Base-by-base conservation (phyloP, 2,797 vertebrate species). In the Peromyscus eremicus region DNA sequence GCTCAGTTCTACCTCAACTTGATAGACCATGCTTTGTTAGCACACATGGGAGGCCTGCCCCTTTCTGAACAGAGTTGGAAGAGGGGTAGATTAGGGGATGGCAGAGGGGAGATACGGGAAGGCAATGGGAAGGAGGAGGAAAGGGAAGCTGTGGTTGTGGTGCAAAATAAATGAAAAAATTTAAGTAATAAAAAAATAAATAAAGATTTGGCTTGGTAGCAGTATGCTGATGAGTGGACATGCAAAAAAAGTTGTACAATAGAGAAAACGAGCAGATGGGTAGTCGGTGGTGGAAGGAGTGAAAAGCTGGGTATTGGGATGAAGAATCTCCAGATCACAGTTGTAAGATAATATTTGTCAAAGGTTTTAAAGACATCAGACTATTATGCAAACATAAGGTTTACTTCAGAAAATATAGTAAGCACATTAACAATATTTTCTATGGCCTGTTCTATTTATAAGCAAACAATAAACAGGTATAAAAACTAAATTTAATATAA, bases 341-440 rank as follows among this genome's bases (percentile, higher is more conserved):
- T 6, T 64, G 32, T 55, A 73, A 84, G 52, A 76, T 6, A 66
- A 64, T 10, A 46, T 6, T 85, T 85, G 6, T 68, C 57, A 57
- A 95, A 94, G 55, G 29, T 14, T 64, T 73, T 57, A 68, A 37
- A 62, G 91, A 40, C 60, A 92, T 71, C 12, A 29, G 70, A 55
- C 6, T 68, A 19, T 37, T 71, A 68, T 37, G 6, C 32, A 86
- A 86, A 37, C 21, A 84, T 34, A 49, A 57, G 17, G 16, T n/a
- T 81, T 90, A 87, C 32, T 81, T 83, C 70, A 29, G 34, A 86
- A 83, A 95, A 95, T 37, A 80, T 89, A 91, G 46, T 80, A 91
- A 64, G n/a, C 13, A 46, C 12, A 40, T 23, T 19, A 96, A 73
- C n/a, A 87, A 17, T 87, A 23, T 71, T 87, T 94, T 84, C 89